phyloP scores from a whole-genome alignment of 2,888 invertebrate genomes.

The Molanna angustata region DNA sequence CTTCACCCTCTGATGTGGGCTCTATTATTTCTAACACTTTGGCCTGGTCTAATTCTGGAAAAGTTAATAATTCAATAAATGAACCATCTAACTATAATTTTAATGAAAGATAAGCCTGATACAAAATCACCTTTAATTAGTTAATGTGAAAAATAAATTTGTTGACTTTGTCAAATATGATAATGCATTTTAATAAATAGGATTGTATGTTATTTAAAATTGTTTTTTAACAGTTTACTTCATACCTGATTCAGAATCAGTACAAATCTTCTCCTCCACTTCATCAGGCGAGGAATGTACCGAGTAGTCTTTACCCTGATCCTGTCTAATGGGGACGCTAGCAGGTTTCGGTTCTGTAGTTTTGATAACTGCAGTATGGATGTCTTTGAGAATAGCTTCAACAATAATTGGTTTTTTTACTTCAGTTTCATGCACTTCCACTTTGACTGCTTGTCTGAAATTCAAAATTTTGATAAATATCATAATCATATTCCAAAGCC shows the following conservation, averaged over 20 bases:
- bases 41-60: constrained; percentile 53
- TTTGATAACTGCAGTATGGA: too few relatives aligned
- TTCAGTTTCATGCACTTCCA: too few relatives aligned
- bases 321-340: not conserved
- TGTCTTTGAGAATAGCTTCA: too few relatives aligned
- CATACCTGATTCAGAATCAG: constrained; percentile 54
- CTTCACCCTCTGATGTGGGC: constrained; percentile 47
- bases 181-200: not conserved
- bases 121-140: too few relatives aligned
- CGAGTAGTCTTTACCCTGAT: constrained; percentile 39
- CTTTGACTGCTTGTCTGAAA: too few relatives aligned
- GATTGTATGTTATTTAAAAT: not conserved
- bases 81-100: too few relatives aligned
- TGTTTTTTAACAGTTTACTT: not conserved
- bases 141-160: too few relatives aligned
- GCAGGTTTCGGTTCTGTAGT: constrained; percentile 11
- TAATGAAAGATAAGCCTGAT: too few relatives aligned
- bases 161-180: too few relatives aligned
- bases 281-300: constrained; percentile 56
- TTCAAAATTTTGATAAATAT: too few relatives aligned
- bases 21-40: constrained; percentile 55
- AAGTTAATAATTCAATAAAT: not conserved
- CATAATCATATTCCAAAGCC: too few relatives aligned
- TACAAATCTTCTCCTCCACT: constrained; percentile 55
- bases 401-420: too few relatives aligned